These are phyloP conservation scores for Lissonota sp. DNA, from an alignment of 2,888 invertebrate genomes.

Conservation along the genomic window DNA sequence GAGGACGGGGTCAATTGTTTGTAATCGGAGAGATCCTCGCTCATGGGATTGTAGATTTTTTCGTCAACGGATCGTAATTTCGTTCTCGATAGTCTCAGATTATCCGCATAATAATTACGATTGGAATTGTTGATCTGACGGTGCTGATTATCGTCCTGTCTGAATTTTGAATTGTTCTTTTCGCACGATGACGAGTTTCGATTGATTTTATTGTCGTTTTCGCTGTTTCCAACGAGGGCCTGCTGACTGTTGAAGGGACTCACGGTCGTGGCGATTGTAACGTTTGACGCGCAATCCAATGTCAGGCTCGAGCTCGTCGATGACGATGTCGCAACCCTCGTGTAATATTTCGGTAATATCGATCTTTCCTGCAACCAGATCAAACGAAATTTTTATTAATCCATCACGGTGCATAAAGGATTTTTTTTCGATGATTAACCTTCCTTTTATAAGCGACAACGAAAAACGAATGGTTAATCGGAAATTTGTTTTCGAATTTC, in stretches of 20 bases:
- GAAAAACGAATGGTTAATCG: no score
- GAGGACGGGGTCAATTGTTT: conserved; percentile 77
- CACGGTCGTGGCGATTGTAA: conserved; percentile 79
- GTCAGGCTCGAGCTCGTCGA: conserved; percentile 74
- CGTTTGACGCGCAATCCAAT: conserved; percentile 80
- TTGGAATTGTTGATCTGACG: conserved; percentile 22
- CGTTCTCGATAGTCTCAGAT: conserved; percentile 74
- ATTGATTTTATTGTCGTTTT: conserved; percentile 12
- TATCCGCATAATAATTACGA: conserved; percentile 79
- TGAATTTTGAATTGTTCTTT: not conserved
- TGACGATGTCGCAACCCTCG: conserved; percentile 76
- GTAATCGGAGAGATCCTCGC: conserved; percentile 73
- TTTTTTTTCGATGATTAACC: no score
- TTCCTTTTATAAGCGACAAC: no score
- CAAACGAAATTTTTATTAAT: no score
- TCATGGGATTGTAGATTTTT: conserved; percentile 76
- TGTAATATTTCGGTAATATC: conserved; percentile 78
- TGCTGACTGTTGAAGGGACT: conserved; percentile 82
- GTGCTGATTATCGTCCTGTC: conserved; percentile 8
- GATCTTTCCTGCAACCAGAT: conserved; percentile 74
- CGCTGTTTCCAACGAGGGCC: conserved; percentile 71
- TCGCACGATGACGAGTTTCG: not conserved
- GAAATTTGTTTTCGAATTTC: no score
- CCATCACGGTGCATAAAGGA: no score
- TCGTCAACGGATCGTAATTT: conserved; percentile 1